Conservation (phyloP, 2,888 invertebrate species). For the Agonopterix heracliana region DNA sequence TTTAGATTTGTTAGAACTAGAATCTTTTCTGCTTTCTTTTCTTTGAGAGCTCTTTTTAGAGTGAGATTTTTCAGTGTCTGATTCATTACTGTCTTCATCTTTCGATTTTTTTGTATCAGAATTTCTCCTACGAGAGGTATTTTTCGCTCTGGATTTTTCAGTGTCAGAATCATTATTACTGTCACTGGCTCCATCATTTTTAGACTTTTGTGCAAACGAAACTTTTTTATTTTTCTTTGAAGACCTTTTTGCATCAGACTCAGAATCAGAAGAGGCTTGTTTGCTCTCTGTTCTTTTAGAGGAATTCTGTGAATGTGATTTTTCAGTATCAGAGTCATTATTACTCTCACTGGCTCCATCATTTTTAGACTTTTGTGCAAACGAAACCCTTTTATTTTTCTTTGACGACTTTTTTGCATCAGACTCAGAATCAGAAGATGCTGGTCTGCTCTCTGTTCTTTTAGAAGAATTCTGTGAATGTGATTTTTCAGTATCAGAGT, state of each 20-base stretch:
- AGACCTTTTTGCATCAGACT: background rate
- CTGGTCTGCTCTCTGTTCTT: background rate
- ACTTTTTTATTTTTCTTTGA: background rate
- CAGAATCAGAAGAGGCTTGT: background rate
- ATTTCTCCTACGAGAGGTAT: too few relatives aligned
- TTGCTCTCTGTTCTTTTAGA: background rate
- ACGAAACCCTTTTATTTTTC: background rate
- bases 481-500: slow-evolving; percentile 6
- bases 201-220: background rate
- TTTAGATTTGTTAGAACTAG: too few relatives aligned
- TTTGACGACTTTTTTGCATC: background rate
- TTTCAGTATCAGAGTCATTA: background rate
- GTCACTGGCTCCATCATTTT: background rate
- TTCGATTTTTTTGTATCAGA: too few relatives aligned
- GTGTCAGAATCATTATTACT: background rate
- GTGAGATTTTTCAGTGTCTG: too few relatives aligned
- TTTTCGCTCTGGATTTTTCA: too few relatives aligned
- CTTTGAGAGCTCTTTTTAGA: too few relatives aligned
- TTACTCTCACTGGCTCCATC: background rate
- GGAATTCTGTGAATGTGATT: background rate
- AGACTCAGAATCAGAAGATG: background rate
- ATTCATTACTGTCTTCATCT: too few relatives aligned
- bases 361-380: background rate
- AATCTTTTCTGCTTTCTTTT: too few relatives aligned
- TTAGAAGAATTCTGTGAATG: background rate